Evolutionary conservation across 1,140 invertebrate genomes (phyloP).

Genomic region (Thaumetopoea pityocampa): DNA sequence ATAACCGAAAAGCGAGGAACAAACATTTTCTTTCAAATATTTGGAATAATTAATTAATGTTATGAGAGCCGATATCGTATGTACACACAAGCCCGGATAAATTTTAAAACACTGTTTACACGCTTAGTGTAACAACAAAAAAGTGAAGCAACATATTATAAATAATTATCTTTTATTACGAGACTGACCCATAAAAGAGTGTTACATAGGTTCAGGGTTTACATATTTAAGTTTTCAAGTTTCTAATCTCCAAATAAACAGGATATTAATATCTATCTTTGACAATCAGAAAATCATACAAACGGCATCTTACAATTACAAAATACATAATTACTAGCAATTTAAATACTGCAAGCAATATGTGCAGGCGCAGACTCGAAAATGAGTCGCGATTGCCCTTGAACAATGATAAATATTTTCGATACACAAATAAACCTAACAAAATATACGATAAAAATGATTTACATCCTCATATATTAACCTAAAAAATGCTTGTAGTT

Average conservation of each 20-base stretch:
- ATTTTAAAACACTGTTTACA: too few species aligned
- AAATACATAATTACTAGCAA: conserved; percentile 44
- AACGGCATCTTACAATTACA: conserved; percentile 24
- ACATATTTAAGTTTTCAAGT: too few species aligned
- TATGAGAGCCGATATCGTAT: conserved; percentile 52
- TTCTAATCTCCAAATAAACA: too few species aligned
- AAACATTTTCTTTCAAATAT: conserved; percentile 33
- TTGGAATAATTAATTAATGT: conserved; percentile 33
- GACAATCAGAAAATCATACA: too few species aligned
- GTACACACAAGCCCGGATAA: conserved; percentile 38
- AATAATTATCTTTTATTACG: too few species aligned
- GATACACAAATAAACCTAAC: conserved; percentile 67
- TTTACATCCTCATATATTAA: conserved; percentile 73
- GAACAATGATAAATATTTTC: conserved; percentile 46
- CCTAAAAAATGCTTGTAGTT: conserved; percentile 60
- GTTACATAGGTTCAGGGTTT: too few species aligned
- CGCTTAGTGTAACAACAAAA: too few species aligned
- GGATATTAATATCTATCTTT: too few species aligned
- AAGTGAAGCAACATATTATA: too few species aligned
- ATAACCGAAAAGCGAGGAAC: conserved; percentile 18
- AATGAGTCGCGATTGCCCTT: conserved; percentile 24
- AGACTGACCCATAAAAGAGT: too few species aligned
- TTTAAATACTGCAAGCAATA: conserved; percentile 42
- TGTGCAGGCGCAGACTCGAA: conserved; percentile 22
- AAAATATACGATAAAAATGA: conserved; percentile 71